phyloP scores from a whole-genome alignment of 2,888 invertebrate species.

The Acanthosepion pharaonis region DNA sequence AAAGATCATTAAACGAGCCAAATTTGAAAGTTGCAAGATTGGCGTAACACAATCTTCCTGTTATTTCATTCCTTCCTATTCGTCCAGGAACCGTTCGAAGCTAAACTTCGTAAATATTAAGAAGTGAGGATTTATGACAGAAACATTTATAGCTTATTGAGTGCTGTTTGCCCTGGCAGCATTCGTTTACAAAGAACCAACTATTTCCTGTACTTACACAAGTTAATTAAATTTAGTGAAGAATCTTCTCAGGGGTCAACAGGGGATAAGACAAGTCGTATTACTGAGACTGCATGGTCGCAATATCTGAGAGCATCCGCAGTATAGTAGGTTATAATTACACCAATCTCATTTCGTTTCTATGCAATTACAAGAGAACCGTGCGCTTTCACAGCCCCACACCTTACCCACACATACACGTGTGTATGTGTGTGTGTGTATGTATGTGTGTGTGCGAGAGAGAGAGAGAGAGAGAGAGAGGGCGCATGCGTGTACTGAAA shows the following conservation, averaged over 20 bases:
- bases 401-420: too few species aligned
- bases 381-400: too few species aligned
- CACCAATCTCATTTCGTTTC: background rate
- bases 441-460: too few species aligned
- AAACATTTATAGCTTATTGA: background rate
- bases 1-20: too few species aligned
- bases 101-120: background rate
- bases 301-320: background rate
- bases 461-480: too few species aligned
- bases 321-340: background rate
- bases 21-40: too few species aligned
- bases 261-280: background rate
- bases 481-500: too few species aligned
- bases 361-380: background rate
- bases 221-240: background rate
- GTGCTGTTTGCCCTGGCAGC: background rate
- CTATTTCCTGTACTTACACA: background rate
- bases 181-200: background rate
- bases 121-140: background rate
- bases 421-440: too few species aligned
- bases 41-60: too few species aligned
- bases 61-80: background rate
- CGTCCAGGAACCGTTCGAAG: background rate
- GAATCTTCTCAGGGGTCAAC: background rate
- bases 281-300: background rate